These are phyloP conservation scores for Rhodeus uyekii DNA, from an alignment of 2,797 vertebrate species.

Conservation along the genomic window DNA sequence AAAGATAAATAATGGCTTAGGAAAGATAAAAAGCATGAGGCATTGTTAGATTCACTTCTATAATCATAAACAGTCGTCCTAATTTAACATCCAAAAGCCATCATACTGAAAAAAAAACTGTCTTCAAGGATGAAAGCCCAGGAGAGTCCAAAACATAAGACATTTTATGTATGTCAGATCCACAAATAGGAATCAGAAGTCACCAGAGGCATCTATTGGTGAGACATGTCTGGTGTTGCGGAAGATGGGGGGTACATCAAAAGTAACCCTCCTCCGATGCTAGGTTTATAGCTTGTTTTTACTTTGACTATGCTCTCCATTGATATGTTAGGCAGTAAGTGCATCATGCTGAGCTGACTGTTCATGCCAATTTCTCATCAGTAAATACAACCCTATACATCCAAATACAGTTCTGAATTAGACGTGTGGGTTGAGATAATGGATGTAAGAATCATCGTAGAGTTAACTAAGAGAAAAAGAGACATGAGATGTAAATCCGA, in stretches of 20 bases:
- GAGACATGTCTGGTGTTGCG: conserved; percentile 22
- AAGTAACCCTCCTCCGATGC: background rate
- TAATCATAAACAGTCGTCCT: conserved; percentile 51
- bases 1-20: conserved; percentile 27
- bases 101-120: conserved; percentile 76
- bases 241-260: conserved; percentile 16
- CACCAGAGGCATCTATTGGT: conserved; percentile 50
- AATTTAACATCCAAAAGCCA: conserved; percentile 65
- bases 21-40: conserved; percentile 27
- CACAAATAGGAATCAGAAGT: conserved; percentile 59
- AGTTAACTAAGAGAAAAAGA: background rate
- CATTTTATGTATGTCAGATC: conserved; percentile 66
- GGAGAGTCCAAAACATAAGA: conserved; percentile 60
- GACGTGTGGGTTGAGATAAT: background rate
- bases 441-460: background rate
- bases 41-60: conserved; percentile 38
- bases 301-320: background rate
- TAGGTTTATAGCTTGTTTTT: conserved; percentile 20
- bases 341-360: background rate
- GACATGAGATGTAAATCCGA: background rate
- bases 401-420: background rate
- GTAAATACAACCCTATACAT: background rate
- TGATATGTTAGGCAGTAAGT: background rate
- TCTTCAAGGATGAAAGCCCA: conserved; percentile 63
- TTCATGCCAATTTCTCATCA: background rate